Conservation (phyloP, 2,113 vertebrate genomes). For the Pristiophorus japonicus region DNA sequence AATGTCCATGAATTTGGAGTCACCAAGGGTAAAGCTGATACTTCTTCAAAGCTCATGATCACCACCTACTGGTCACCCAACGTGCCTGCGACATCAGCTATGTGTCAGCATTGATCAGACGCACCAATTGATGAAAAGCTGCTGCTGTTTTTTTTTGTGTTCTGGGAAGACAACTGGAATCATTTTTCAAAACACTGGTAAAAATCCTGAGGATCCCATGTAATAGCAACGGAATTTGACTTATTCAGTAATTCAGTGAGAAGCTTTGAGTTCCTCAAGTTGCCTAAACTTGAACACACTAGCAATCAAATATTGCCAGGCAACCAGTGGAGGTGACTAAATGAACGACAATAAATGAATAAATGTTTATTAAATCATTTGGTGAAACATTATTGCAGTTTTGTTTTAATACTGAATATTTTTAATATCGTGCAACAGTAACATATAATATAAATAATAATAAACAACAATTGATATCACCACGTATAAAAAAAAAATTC, state of each 20-base stretch:
- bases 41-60: not conserved
- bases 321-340: not conserved
- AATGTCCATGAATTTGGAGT: not conserved
- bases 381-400: conserved; percentile 5
- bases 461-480: not conserved
- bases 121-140: not conserved
- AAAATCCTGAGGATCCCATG: not conserved
- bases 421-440: not conserved
- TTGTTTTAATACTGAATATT: not conserved
- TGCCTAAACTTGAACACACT: not conserved
- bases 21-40: not conserved
- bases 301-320: not conserved
- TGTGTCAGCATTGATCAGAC: not conserved
- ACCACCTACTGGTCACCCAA: not conserved
- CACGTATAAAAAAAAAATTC: not conserved
- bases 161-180: too few relatives aligned
- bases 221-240: not conserved
- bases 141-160: too few relatives aligned
- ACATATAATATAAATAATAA: not conserved
- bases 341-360: not conserved
- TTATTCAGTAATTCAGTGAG: not conserved
- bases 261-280: not conserved
- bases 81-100: not conserved
- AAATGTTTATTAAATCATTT: conserved; percentile 13
- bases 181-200: too few relatives aligned